Evolutionary conservation across 2,888 invertebrate species (phyloP), one percentile per base, ranked within the genome.

Genomic region (Dolomedes plantarius): DNA sequence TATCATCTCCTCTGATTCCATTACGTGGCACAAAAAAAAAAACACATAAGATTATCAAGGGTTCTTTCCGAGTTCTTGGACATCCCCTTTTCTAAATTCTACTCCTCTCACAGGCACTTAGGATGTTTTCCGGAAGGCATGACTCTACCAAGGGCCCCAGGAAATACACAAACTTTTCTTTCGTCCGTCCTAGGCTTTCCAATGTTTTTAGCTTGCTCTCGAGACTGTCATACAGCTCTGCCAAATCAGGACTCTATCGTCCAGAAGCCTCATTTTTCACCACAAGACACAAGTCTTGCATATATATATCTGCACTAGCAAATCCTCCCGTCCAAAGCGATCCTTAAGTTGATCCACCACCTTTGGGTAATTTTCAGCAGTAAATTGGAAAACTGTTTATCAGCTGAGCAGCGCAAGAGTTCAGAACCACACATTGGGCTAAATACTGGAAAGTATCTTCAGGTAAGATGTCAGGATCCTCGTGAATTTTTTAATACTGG

Each of bases 361-460:
- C 19, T 68, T 68, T 27, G 36, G 19, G 7, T 1, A 36, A 32
- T 0, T 68, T 0, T 16, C 67, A 16, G 32, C n/a, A 16, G 23
- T 68, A 19, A 2, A 36, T n/a, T 0, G 36, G 32, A 28, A 3
- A 64, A 64, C 6, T 64, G n/a, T n/a, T n/a, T n/a, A n/a, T n/a
- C n/a, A n/a, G n/a, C n/a, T n/a, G n/a, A n/a, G 11, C 67, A n/a
- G 67, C n/a, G n/a, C n/a, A n/a, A n/a, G n/a, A n/a, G n/a, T n/a
- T n/a, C n/a, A n/a, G n/a, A n/a, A n/a, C n/a, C 7, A 67, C 6
- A 13, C 16, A 0, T 0, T 67, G 32, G 2, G 67, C 13, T 5
- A 29, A n/a, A 29, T 67, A 67, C 32, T 67, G 67, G 7, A 32
- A n/a, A n/a, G 67, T 67, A 32, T 67, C 67, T 27, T 69, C 41